Conservation (phyloP, 2,797 vertebrate genomes). For the Lacerta agilis region DNA sequence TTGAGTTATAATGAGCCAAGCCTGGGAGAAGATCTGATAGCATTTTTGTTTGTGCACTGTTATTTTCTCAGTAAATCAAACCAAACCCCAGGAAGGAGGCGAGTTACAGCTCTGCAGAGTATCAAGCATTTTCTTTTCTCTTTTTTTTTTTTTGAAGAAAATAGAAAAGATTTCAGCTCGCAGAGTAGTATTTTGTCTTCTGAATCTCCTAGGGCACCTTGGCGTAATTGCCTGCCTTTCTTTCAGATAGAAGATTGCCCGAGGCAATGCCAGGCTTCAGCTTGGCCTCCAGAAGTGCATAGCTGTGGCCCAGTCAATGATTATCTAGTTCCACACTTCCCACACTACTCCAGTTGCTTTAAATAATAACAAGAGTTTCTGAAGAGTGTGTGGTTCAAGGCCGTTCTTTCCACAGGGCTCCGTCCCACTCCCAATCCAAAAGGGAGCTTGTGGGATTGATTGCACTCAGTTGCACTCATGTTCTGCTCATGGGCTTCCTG, state of each 20-base stretch:
- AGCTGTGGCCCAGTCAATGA: too few relatives aligned
- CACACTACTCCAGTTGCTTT: background rate
- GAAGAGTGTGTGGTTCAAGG: background rate
- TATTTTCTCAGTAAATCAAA: background rate
- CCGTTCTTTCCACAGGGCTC: background rate
- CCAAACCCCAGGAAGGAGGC: rapidly evolving
- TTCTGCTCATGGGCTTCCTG: too few relatives aligned
- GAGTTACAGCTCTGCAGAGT: background rate
- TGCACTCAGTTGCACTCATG: background rate
- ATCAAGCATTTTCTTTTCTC: background rate
- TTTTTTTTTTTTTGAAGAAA: background rate
- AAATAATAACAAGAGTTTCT: background rate
- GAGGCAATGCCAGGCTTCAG: background rate
- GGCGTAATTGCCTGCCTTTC: background rate
- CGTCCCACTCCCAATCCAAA: background rate
- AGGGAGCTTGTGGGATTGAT: background rate
- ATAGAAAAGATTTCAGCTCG: background rate
- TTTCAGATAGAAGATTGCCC: background rate
- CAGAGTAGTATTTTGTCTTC: background rate
- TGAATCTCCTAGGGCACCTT: background rate
- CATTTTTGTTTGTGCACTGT: background rate
- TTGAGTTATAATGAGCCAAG: background rate
- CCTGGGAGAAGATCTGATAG: background rate
- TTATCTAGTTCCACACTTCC: background rate
- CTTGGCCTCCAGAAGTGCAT: background rate